These are phyloP conservation scores for Drosophila mulleri DNA, from an alignment of 2,888 invertebrate species.

Conservation along the genomic window DNA sequence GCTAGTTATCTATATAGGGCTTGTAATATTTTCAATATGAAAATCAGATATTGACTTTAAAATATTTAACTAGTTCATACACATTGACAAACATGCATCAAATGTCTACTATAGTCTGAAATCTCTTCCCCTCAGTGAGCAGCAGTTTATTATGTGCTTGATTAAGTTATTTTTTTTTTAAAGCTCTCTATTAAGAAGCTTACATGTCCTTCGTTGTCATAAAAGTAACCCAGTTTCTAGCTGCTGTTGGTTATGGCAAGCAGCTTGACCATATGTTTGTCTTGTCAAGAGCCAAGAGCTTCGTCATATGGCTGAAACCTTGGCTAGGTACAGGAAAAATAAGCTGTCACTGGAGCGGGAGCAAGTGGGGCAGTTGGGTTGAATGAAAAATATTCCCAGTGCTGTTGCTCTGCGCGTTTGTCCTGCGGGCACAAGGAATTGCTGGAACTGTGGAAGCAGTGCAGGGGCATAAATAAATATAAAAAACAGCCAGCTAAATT, in stretches of 20 bases:
- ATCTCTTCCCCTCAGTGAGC: too few relatives aligned
- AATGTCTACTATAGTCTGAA: neutral
- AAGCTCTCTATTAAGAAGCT: constrained; percentile 1
- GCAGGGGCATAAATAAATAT: constrained; percentile 47
- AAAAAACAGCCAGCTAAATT: constrained; percentile 60
- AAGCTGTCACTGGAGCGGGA: neutral
- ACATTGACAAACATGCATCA: too few relatives aligned
- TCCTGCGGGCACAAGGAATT: constrained; percentile 30
- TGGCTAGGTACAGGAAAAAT: constrained; percentile 41
- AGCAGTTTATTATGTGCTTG: constrained; percentile 1
- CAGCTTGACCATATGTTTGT: constrained; percentile 62
- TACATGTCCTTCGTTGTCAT: constrained; percentile 20
- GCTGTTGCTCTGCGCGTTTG: constrained; percentile 19
- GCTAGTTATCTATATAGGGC: too few relatives aligned
- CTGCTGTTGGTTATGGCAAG: constrained; percentile 23
- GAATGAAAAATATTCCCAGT: constrained; percentile 26
- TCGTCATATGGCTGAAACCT: constrained; percentile 34
- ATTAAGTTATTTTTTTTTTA: neutral
- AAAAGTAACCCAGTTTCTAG: constrained; percentile 46
- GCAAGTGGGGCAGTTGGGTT: neutral
- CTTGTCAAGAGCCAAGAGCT: constrained; percentile 54
- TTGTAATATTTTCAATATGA: neutral
- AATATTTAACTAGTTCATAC: too few relatives aligned
- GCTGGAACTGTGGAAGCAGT: neutral
- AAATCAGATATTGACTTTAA: neutral